A percentile compares a stretch with the other conserved stretches of the same genome.
phyloP scores from a whole-genome alignment of 2,888 invertebrate genomes.

The Pterostichus niger region DNA sequence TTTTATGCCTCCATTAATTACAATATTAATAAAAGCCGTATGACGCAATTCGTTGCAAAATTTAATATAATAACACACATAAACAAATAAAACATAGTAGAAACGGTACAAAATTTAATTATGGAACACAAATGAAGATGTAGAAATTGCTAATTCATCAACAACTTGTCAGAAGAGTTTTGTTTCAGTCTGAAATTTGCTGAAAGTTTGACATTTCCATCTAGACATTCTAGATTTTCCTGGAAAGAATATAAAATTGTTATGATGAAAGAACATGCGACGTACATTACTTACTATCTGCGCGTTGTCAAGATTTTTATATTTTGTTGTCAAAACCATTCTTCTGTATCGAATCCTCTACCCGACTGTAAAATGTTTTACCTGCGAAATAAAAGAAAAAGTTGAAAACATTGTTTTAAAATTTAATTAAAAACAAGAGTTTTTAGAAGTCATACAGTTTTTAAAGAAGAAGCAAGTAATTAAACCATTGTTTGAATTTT shows the following conservation, averaged over 20 bases:
- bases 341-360: no score
- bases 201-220: background rate
- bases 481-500: no score
- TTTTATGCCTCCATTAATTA: no score
- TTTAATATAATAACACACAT: background rate
- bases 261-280: background rate
- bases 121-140: background rate
- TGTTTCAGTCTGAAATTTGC: background rate
- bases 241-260: background rate
- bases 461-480: no score
- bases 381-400: no score
- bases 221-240: background rate
- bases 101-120: background rate
- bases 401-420: no score
- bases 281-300: background rate
- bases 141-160: background rate
- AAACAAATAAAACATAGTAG: background rate
- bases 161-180: background rate
- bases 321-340: no score
- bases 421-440: no score
- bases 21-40: background rate
- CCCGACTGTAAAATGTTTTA: no score
- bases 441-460: no score
- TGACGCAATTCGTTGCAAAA: background rate
- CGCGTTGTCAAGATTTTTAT: background rate